Base-by-base conservation (phyloP, 2,113 vertebrate genomes). In the Notechis scutatus region DNA sequence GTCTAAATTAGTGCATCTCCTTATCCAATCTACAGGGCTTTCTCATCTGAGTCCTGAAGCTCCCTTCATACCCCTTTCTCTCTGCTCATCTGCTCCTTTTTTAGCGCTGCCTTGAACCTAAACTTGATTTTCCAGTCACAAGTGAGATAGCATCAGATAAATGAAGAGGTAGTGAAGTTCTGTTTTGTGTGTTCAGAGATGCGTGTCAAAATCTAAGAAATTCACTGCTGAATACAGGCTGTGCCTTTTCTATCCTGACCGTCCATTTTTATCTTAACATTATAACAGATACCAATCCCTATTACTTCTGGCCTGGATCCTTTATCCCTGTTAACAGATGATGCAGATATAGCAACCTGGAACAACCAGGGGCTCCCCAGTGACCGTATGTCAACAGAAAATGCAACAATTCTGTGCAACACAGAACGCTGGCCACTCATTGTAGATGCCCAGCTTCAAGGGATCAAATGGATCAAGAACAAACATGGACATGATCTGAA, bases 331-430 rank as follows among this genome's bases (percentile, higher is more conserved):
- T 97, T 98, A 39, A 98, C 97, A 0, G 97, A 98, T 0, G 95
- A 97, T 0, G 96, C 98, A 0, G 97, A 97, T 0, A 94, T 98
- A 92, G 98, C 98, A 45, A 87, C 97, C 0, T 98, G 98, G 98
- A 98, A 96, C 94, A 98, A 98, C 94, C 97, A 98, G 94, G 98
- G 98, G 45, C 97, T 98, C 81, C 98, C 98, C 94, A 97, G 98
- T 0, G 98, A 98, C 95, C 98, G 97, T 92, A 98, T 97, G 1
- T 98, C 98, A 8, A 96, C 92, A 0, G 97, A 98, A 97, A 98
- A 98, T 0, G 98, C 97, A 52, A 96, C 98, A 89, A 98, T 98
- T 94, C 96, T 98, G 34, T 98, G 97, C 95, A 96, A 96, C 96
- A 98, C 97, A 0, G 96, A 98, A 96, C 97, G 97, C 0, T 98